Evolutionary conservation across 1,140 invertebrate species (phyloP), one percentile per base, ranked within the genome.

Genomic region (Adoxophyes honmai): DNA sequence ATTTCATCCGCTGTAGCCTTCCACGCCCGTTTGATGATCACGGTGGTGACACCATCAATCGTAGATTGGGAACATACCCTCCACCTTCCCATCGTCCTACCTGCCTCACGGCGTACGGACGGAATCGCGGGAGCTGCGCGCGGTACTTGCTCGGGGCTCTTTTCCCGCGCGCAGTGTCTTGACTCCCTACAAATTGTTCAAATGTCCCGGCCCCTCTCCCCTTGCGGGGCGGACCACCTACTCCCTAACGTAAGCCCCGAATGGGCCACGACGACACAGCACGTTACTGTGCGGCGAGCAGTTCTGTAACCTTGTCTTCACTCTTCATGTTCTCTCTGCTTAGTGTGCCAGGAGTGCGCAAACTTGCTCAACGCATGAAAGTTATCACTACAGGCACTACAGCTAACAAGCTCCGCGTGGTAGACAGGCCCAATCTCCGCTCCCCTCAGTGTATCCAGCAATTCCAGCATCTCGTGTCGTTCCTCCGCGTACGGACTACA

Each of bases 401-500:
- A 15, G 8, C 13, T 15, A 16, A 39, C 14, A 15, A 39, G 38
- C 16, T 39, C 38, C 14, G 14, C 38, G 38, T 39, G 38, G n/a
- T n/a, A 39, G 4, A 39, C 38, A 0, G 38, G 38, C 7, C 38
- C 38, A 16, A 15, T 8, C 14, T 4, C n/a, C 9, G 38, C 16
- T 16, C 38, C 16, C 14, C 6, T 18, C 13, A 44, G 34, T 14
- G 34, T n/a, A 7, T 39, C 34, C 9, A 64, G 7, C 48, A 64
- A 34, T 16, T 28, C 18, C 9, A 6, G n/a, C n/a, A n/a, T n/a
- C n/a, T n/a, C n/a, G n/a, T n/a, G n/a, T 4, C 54, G 14, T 1
- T 28, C 28, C 8, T 64, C 51, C 36, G 13, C 51, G 13, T 64
- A 64, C 18, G 57, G 15, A 11, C 4, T 6, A 33, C 57, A 60